Evolutionary conservation across 2,797 vertebrate genomes (phyloP), one percentile per base, ranked within the genome.

Genomic region (Muraenolepis orangiensis): DNA sequence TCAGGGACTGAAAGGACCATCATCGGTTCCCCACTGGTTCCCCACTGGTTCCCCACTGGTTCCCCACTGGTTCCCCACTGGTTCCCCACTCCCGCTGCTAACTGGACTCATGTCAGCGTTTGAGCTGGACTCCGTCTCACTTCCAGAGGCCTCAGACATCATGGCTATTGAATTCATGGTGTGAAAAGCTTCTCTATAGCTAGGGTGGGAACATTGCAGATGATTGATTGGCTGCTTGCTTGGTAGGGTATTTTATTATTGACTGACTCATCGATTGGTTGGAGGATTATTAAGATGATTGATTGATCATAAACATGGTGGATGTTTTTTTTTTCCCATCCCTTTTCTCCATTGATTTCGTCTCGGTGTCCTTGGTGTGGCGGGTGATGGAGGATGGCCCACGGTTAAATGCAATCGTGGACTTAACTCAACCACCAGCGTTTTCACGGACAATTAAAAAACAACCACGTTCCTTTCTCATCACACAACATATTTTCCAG

Each of bases 221-320:
- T 64, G 57, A 64, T 64, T 64, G 57, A 64, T 64, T 64, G 18
- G 57, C 26, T 23, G 57, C 23, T 64, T 64, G 36, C 4, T 38
- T 38, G n/a, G 57, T 64, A 12, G 57, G 57, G 57, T 64, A 10
- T 26, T 64, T 64, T 57, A 57, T 82, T 86, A 89, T 87, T 89
- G 85, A 88, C 51, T 57, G 51, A 57, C 51, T 23, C 10, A 57
- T 57, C 23, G 51, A 57, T 57, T 57, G 5, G 51, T 57, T 57
- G 51, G 51, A 57, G 51, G 20, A 57, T n/a, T 57, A 57, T 57
- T 57, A 57, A 10, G 57, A 11, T 64, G 57, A 26, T 64, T 64
- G 23, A 64, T 11, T 64, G 23, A 61, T 61, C 7, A 64, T 64
- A 12, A 64, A 51, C 42, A 51, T 64, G 23, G 23, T 64, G 23